Conservation (phyloP, 2,797 vertebrate species). For the Picus viridis region DNA sequence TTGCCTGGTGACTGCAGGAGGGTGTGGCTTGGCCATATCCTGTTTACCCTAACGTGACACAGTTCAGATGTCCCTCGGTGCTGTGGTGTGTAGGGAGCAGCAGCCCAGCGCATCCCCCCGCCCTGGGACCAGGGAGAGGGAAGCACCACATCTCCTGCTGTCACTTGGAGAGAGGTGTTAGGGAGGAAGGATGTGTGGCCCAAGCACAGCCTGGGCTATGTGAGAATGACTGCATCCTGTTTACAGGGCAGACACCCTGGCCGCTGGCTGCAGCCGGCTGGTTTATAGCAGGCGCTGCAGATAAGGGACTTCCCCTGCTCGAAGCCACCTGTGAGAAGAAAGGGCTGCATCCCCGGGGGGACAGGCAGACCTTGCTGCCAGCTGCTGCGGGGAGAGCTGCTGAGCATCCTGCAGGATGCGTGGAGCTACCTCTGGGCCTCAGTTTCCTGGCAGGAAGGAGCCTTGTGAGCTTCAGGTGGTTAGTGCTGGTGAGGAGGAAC, state of each 20-base stretch:
- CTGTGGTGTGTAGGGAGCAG: background rate
- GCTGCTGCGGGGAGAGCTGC: accelerated
- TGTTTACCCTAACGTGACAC: background rate
- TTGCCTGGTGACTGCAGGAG: background rate
- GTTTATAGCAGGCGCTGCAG: background rate
- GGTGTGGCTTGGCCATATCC: conserved; percentile 33
- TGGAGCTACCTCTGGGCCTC: background rate
- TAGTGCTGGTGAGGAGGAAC: background rate
- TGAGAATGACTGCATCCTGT: conserved; percentile 55
- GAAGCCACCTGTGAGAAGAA: conserved; percentile 10
- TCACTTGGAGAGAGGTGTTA: conserved; percentile 57
- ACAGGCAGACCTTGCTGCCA: accelerated
- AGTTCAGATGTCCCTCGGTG: background rate
- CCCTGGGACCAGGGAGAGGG: background rate
- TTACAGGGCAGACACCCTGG: conserved; percentile 34
- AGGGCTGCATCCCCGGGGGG: background rate
- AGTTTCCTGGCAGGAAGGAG: background rate
- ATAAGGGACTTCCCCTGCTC: conserved; percentile 25
- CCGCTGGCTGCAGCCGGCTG: background rate
- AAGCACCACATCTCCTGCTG: conserved; percentile 4
- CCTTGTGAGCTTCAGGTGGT: background rate
- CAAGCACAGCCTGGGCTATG: background rate
- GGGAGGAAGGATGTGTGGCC: conserved; percentile 49
- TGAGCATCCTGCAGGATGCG: background rate
- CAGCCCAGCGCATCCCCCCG: background rate